Evolutionary conservation across 2,797 vertebrate genomes (phyloP).

Genomic region (Tympanoctomys barrerae): DNA sequence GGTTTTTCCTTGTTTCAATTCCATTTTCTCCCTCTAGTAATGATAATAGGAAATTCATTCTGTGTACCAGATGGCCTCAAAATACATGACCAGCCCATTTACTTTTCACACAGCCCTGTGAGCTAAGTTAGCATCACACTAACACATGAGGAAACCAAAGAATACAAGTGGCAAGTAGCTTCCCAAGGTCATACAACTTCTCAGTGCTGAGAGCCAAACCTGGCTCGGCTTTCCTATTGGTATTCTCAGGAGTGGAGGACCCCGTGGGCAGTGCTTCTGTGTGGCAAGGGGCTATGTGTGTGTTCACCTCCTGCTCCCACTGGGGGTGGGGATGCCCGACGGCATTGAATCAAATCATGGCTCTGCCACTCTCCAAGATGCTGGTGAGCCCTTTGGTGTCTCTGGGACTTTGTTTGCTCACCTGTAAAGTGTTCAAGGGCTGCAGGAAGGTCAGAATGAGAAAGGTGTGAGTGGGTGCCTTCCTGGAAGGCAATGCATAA

Average conservation of each 20-base stretch:
- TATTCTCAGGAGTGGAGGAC: fast-evolving
- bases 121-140: not conserved
- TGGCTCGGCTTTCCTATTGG: not conserved
- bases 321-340: not conserved
- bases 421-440: not conserved
- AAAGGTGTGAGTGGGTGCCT: not conserved
- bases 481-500: not conserved
- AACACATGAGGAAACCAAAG: not conserved
- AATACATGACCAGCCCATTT: not conserved
- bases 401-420: not conserved
- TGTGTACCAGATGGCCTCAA: not conserved
- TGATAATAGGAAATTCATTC: not conserved
- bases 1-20: not conserved
- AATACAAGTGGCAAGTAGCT: not conserved
- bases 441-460: not conserved
- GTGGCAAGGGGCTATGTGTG: not conserved
- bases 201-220: not conserved
- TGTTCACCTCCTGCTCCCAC: not conserved
- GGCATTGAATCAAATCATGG: not conserved
- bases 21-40: not conserved
- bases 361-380: not conserved
- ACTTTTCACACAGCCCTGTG: not conserved
- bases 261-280: fast-evolving
- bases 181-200: not conserved
- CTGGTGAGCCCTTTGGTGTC: not conserved